phyloP scores from a whole-genome alignment of 2,888 invertebrate genomes.

The Julus scandinavius region DNA sequence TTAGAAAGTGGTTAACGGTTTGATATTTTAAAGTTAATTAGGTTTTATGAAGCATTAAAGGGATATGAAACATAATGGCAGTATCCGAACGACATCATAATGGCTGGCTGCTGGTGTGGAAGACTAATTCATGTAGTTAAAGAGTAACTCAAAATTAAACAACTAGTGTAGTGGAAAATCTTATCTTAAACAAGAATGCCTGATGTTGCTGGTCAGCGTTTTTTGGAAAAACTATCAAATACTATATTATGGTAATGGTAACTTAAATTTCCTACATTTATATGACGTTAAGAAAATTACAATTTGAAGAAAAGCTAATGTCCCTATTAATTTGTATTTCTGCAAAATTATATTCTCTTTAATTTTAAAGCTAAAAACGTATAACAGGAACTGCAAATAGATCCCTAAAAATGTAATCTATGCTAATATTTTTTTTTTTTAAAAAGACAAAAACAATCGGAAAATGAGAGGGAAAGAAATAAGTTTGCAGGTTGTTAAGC shows the following conservation, averaged over 20 bases:
- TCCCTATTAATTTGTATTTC: too few species aligned
- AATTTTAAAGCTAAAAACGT: too few species aligned
- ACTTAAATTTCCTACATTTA: not conserved
- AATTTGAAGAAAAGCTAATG: not conserved
- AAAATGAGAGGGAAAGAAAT: too few species aligned
- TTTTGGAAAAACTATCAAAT: not conserved
- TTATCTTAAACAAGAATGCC: too few species aligned
- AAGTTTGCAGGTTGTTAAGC: too few species aligned
- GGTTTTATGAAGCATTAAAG: not conserved
- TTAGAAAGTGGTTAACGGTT: not conserved
- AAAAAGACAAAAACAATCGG: too few species aligned
- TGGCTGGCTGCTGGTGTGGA: conserved; percentile 40
- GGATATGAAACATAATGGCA: not conserved
- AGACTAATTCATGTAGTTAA: conserved; percentile 16
- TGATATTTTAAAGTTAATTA: not conserved
- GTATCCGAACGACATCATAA: conserved; percentile 37
- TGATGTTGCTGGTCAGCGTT: not conserved
- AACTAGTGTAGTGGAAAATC: not conserved
- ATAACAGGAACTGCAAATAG: too few species aligned
- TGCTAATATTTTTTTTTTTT: too few species aligned
- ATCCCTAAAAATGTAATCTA: too few species aligned
- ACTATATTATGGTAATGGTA: not conserved
- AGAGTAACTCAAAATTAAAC: not conserved
- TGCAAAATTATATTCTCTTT: too few species aligned
- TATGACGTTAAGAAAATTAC: conserved; percentile 3